Conservation (phyloP, 2,888 invertebrate species). For the Ophioninae sp. region DNA sequence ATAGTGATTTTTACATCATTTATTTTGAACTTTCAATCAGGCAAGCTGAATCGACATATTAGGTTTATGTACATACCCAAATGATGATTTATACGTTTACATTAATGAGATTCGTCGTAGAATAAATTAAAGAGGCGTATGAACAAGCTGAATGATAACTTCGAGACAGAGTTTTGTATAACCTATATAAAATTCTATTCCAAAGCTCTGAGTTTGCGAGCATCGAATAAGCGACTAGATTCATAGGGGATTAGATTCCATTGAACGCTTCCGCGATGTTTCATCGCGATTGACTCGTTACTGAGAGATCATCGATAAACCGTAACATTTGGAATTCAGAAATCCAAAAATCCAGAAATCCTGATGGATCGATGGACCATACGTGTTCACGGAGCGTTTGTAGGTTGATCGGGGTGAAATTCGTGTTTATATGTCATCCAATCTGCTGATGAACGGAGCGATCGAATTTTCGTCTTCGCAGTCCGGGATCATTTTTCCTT, state of each 20-base stretch:
- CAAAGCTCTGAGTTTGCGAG: constrained; percentile 17
- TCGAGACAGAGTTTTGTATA: neutral
- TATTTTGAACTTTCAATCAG: constrained; percentile 24
- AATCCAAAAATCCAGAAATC: neutral
- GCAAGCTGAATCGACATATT: neutral
- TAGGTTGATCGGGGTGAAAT: neutral
- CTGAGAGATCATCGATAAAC: constrained; percentile 11
- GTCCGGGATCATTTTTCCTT: constrained; percentile 92
- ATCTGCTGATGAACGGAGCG: constrained; percentile 87
- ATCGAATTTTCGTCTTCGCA: constrained; percentile 92
- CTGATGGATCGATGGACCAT: neutral
- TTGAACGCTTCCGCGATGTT: constrained; percentile 18
- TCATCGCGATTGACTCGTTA: constrained; percentile 4
- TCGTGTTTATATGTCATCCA: constrained; percentile 44
- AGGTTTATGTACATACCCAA: neutral
- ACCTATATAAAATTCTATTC: constrained; percentile 42
- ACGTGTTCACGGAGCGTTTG: neutral
- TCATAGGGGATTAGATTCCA: constrained; percentile 45
- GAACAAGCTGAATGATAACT: neutral
- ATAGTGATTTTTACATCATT: neutral
- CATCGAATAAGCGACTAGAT: constrained; percentile 54
- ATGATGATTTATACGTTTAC: neutral
- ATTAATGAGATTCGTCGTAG: constrained; percentile 13
- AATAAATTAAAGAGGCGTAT: constrained; percentile 10
- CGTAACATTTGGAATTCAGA: neutral